Percentiles rank a stretch among this genome's conserved stretches.
Evolutionary conservation across 2,797 vertebrate species (phyloP).

Genomic region (Liasis olivaceus): DNA sequence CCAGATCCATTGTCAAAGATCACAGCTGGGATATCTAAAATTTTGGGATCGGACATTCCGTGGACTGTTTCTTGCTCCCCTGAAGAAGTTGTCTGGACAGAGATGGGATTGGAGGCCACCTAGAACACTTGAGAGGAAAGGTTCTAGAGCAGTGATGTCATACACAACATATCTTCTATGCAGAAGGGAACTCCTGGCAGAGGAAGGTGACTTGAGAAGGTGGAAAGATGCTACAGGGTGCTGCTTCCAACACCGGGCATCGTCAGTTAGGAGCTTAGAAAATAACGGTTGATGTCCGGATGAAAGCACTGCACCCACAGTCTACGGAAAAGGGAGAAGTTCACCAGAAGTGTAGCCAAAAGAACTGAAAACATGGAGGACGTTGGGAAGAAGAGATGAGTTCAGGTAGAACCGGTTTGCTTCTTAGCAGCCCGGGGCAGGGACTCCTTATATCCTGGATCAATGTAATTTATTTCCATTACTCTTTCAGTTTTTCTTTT

Average conservation of each 20-base stretch:
- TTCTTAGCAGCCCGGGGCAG: not conserved
- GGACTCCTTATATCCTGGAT: not conserved
- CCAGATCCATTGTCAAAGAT: conserved; percentile 59
- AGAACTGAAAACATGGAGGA: not conserved
- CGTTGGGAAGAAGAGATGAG: not conserved
- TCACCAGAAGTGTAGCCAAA: too few relatives aligned
- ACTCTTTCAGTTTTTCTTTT: not conserved
- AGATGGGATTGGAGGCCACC: not conserved
- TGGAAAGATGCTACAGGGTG: accelerated
- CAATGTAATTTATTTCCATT: not conserved
- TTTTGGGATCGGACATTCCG: not conserved
- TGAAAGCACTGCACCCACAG: not conserved
- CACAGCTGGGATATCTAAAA: conserved; percentile 46
- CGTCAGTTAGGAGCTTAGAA: not conserved
- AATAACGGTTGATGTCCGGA: not conserved
- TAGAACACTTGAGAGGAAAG: not conserved
- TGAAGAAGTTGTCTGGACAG: not conserved
- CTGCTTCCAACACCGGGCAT: not conserved
- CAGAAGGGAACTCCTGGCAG: too few relatives aligned
- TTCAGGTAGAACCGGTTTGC: not conserved
- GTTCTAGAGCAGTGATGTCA: conserved; percentile 10
- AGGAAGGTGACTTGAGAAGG: not conserved
- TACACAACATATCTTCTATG: not conserved
- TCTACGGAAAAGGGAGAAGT: not conserved
- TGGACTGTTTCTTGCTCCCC: accelerated